Conservation (phyloP, 1,140 invertebrate species). For the Homarus americanus region DNA sequence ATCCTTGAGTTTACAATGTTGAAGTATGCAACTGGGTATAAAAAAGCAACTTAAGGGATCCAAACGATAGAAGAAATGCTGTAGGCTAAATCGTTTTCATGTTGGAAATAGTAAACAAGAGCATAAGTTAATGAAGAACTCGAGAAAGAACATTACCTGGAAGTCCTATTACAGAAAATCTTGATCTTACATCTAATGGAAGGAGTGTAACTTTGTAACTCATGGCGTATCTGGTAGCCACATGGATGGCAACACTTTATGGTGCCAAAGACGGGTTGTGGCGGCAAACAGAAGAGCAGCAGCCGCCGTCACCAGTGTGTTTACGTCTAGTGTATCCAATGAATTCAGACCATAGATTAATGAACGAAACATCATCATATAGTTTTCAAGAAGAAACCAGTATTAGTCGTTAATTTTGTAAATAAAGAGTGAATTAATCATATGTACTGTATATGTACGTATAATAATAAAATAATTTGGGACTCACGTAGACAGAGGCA, state of each 20-base stretch:
- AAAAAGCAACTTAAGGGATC: not conserved
- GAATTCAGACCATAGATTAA: too few relatives aligned
- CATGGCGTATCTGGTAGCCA: not conserved
- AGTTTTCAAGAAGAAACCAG: too few relatives aligned
- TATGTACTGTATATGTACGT: too few relatives aligned
- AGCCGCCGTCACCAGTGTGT: too few relatives aligned
- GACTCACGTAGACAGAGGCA: too few relatives aligned
- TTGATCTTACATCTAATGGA: slow-evolving; percentile 42
- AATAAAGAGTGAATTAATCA: too few relatives aligned
- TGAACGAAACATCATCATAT: too few relatives aligned
- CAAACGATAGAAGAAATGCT: not conserved
- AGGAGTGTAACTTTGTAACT: slow-evolving; percentile 49
- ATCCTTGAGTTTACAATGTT: not conserved
- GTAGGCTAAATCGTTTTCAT: not conserved
- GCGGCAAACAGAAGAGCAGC: too few relatives aligned
- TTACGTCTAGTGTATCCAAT: too few relatives aligned
- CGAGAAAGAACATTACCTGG: slow-evolving; percentile 5
- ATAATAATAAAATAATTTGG: too few relatives aligned
- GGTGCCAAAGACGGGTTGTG: not conserved
- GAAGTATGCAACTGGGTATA: not conserved
- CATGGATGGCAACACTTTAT: not conserved
- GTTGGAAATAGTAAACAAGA: not conserved
- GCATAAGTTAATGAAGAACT: not conserved
- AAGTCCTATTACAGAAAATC: slow-evolving; percentile 35
- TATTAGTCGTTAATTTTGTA: too few relatives aligned